A percentile compares a stretch with the other conserved stretches of the same genome.
Conservation (phyloP, 2,888 invertebrate species). For the Cacoxenus indagator region DNA sequence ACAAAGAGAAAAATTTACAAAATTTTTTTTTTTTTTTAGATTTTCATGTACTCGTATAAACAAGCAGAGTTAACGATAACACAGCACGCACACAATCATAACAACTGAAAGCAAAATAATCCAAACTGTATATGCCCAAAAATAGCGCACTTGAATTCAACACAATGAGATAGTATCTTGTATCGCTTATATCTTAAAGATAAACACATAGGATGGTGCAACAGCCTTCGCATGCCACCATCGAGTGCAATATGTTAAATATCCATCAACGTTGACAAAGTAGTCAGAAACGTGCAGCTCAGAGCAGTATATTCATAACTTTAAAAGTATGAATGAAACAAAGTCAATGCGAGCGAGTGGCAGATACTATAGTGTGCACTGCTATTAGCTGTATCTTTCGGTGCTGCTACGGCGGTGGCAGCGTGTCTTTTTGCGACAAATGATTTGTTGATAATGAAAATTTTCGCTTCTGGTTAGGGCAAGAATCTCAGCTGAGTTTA, state of each 20-base stretch:
- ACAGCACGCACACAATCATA: not conserved
- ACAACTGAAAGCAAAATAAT: not conserved
- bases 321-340: slow-evolving; percentile 43
- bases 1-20: not conserved
- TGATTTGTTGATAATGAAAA: slow-evolving; percentile 23
- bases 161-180: not conserved
- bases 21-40: not conserved
- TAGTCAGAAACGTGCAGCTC: slow-evolving; percentile 36
- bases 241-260: slow-evolving; percentile 54
- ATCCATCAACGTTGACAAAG: slow-evolving; percentile 63
- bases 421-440: slow-evolving; percentile 17
- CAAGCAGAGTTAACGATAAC: not conserved
- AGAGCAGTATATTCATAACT: slow-evolving; percentile 53
- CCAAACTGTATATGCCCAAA: slow-evolving; percentile 4
- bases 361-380: slow-evolving; percentile 41
- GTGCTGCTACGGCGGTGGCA: not conserved
- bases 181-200: slow-evolving; percentile 13
- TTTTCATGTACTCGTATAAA: not conserved
- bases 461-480: slow-evolving; percentile 14
- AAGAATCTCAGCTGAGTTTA: slow-evolving; percentile 20
- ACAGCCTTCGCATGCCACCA: no score
- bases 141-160: slow-evolving; percentile 14
- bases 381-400: slow-evolving; percentile 23
- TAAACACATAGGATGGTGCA: not conserved
- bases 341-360: not conserved